A percentile compares a stretch with the other conserved stretches of the same genome.
These are phyloP conservation scores for Allophyes oxyacanthae DNA, from an alignment of 2,888 invertebrate genomes.

Conservation along the genomic window DNA sequence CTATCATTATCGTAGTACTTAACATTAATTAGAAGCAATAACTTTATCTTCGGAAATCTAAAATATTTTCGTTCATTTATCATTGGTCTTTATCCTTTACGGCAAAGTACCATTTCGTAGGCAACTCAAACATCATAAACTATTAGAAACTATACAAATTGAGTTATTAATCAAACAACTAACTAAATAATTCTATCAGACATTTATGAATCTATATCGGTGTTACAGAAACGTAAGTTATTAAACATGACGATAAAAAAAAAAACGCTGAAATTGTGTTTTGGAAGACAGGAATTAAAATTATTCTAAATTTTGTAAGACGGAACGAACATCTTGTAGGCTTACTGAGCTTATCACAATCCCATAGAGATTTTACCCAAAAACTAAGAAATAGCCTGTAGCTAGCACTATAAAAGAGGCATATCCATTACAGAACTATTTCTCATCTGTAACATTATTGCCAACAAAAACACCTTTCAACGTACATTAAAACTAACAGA, in stretches of 20 bases:
- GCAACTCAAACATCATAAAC: slow-evolving; percentile 33
- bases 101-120: slow-evolving; percentile 16
- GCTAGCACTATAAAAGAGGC: too few relatives aligned
- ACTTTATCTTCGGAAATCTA: neutral
- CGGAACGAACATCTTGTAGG: too few relatives aligned
- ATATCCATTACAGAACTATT: too few relatives aligned
- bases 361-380: too few relatives aligned
- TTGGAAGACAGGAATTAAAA: neutral
- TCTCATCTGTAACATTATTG: too few relatives aligned
- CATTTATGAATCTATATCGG: slow-evolving; percentile 50
- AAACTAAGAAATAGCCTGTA: too few relatives aligned
- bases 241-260: slow-evolving; percentile 15
- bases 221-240: slow-evolving; percentile 34
- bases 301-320: too few relatives aligned
- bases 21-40: too few relatives aligned
- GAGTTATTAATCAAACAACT: slow-evolving; percentile 45
- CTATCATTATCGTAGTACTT: too few relatives aligned
- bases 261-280: slow-evolving; percentile 7
- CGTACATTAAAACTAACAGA: too few relatives aligned
- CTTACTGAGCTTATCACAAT: too few relatives aligned
- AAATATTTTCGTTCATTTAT: slow-evolving; percentile 4
- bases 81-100: slow-evolving; percentile 7
- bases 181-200: slow-evolving; percentile 49
- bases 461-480: too few relatives aligned
- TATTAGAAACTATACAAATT: slow-evolving; percentile 18